A percentile compares a stretch with the other conserved stretches of the same genome.
Conservation (phyloP, 2,797 vertebrate species). For the Paedocypris micromegethes region DNA sequence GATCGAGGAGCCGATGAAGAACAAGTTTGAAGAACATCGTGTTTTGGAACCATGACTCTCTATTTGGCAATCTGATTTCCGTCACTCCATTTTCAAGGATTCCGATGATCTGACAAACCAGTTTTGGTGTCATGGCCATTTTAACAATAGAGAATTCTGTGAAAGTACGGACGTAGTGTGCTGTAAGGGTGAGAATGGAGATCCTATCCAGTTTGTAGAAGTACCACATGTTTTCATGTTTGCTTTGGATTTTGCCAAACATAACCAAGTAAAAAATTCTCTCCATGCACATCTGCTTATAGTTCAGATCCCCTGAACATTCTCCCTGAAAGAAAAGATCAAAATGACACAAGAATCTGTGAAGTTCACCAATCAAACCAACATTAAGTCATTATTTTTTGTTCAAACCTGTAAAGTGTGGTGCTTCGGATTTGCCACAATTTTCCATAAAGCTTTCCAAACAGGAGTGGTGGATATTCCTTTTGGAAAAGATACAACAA, state of each 20-base stretch:
- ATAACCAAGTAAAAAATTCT: constrained; percentile 76
- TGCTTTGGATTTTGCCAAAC: constrained; percentile 65
- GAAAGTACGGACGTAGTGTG: constrained; percentile 72
- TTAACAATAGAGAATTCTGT: constrained; percentile 64
- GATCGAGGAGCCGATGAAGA: constrained; percentile 85
- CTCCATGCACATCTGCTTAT: constrained; percentile 82
- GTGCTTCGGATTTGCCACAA: constrained; percentile 73
- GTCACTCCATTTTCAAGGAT: constrained; percentile 69
- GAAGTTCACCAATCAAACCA: too few species aligned
- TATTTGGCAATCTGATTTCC: constrained; percentile 69
- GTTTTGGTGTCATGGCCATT: constrained; percentile 62
- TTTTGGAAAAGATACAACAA: constrained; percentile 40
- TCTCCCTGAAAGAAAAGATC: not conserved
- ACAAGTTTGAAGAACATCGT: constrained; percentile 65
- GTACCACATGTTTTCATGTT: constrained; percentile 52
- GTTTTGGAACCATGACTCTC: constrained; percentile 60
- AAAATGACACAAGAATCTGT: too few species aligned
- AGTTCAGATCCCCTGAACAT: constrained; percentile 53
- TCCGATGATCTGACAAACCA: constrained; percentile 68
- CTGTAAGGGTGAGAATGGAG: constrained; percentile 73
- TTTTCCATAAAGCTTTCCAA: constrained; percentile 77
- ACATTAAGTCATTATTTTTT: too few species aligned
- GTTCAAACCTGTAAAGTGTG: constrained; percentile 70
- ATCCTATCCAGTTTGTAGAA: constrained; percentile 65
- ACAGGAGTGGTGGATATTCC: constrained; percentile 78